Percentiles rank a stretch among this genome's conserved stretches.
Conservation (phyloP, 2,113 vertebrate species). For the Polypterus senegalus region DNA sequence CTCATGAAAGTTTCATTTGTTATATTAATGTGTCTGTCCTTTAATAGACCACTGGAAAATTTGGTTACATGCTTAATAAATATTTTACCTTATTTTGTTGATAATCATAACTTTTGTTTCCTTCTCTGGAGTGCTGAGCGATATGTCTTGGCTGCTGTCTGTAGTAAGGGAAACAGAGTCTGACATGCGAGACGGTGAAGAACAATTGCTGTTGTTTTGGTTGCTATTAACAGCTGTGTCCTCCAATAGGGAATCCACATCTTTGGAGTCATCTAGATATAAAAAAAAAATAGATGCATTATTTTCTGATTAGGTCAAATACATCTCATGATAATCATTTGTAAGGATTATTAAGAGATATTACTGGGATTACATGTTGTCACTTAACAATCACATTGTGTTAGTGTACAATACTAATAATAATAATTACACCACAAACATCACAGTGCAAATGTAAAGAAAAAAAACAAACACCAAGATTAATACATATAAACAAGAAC, state of each 20-base stretch:
- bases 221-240: constrained; percentile 91
- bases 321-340: too few species aligned
- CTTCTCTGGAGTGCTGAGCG: constrained; percentile 79
- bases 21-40: not conserved
- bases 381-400: too few species aligned
- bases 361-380: too few species aligned
- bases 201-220: constrained; percentile 98
- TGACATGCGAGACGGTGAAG: constrained; percentile 94
- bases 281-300: constrained; percentile 20
- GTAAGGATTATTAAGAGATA: too few species aligned
- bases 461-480: too few species aligned
- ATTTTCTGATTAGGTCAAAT: too few species aligned
- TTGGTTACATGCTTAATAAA: not conserved
- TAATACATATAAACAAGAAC: too few species aligned
- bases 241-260: constrained; percentile 83
- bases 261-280: constrained; percentile 66
- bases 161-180: constrained; percentile 95
- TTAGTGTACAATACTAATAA: too few species aligned
- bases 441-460: too few species aligned
- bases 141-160: constrained; percentile 88
- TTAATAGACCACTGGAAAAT: not conserved
- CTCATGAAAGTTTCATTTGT: not conserved
- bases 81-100: constrained; percentile 64
- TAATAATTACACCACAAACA: too few species aligned
- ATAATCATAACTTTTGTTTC: constrained; percentile 61